Evolutionary conservation across 2,888 invertebrate species (phyloP), one percentile per base, ranked within the genome.

Genomic region (Chaetogeoica ovagalla): DNA sequence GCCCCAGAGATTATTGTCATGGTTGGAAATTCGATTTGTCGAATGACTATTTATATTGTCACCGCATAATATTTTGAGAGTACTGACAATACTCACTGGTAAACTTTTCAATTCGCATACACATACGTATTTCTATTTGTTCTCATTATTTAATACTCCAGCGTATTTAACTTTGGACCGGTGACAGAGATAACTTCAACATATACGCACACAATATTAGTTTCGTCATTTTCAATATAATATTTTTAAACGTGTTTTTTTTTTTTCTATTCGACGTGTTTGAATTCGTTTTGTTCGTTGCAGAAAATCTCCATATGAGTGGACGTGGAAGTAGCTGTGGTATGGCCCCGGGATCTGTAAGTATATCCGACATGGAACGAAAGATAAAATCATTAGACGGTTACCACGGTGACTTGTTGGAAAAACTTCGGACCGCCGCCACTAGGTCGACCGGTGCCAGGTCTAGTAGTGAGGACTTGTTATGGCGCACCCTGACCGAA

Each of bases 401-500:
- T 63, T 96, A 96, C 87, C 96, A 96, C 87, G 96, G 95, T 85
- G 94, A 95, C 85, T 93, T 96, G 84, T 89, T 96, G 84, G 94
- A 94, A 86, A 95, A 95, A n/a, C 87, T 96, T 84, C 91, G 94
- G 84, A 93, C 91, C 83, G 95, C 95, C 17, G 94, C 94, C 63
- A 89, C 88, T 0, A 90, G 92, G 48, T 63, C 82, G 21, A 87
- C 65, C 88, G 90, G 90, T 82, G 90, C 90, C 83, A 90, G 90
- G 83, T 88, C 91, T 37, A 87, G 90, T 74, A 91, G 91, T 84
- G 91, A 92, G 84, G 92, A 93, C 84, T 88, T 91, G 84, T 86
- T 92, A 63, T 88, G 91, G 82, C 71, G 79, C 9, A 71, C 79
- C 0, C 57, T 79, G n/a, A 62, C 69, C 19, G 77, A 77, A 62